phyloP scores from a whole-genome alignment of 2,888 invertebrate species.

The Oxyteleia sp. region DNA sequence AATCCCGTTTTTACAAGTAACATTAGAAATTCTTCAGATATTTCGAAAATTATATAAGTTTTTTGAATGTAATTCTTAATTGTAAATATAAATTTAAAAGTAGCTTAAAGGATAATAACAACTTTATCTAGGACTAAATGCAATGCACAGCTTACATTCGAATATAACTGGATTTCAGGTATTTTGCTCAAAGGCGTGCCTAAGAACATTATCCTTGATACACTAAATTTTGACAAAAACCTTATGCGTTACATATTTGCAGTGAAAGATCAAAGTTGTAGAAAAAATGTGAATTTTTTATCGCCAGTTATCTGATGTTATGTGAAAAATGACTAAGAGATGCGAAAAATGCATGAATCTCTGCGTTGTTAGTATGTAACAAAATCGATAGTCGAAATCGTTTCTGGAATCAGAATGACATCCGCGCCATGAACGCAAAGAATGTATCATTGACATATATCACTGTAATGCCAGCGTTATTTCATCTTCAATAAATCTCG shows the following conservation, averaged over 20 bases:
- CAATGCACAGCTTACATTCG: too few species aligned
- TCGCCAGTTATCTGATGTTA: background rate
- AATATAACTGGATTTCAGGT: conserved; percentile 13
- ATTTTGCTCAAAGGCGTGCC: conserved; percentile 21
- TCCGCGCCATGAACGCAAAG: conserved; percentile 22
- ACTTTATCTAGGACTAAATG: too few species aligned
- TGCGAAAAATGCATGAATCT: conserved; percentile 21
- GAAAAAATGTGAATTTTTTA: background rate
- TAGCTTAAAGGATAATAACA: too few species aligned
- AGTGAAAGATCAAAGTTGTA: background rate
- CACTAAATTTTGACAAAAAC: background rate
- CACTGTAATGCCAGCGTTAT: conserved; percentile 15
- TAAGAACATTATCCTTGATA: conserved; percentile 37
- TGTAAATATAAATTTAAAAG: too few species aligned
- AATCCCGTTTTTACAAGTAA: too few species aligned
- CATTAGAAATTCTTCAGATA: too few species aligned
- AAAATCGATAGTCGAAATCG: conserved; percentile 31
- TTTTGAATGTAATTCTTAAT: too few species aligned
- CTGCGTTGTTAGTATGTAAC: conserved; percentile 5
- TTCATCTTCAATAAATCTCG: conserved; percentile 14
- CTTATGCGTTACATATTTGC: conserved; percentile 10
- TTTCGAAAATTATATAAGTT: too few species aligned
- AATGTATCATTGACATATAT: conserved; percentile 32
- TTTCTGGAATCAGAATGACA: conserved; percentile 38
- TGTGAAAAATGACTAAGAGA: conserved; percentile 8